Percentiles rank a stretch among this genome's conserved stretches.
Evolutionary conservation across 2,888 invertebrate species (phyloP).

Genomic region (Agonopterix heracliana): DNA sequence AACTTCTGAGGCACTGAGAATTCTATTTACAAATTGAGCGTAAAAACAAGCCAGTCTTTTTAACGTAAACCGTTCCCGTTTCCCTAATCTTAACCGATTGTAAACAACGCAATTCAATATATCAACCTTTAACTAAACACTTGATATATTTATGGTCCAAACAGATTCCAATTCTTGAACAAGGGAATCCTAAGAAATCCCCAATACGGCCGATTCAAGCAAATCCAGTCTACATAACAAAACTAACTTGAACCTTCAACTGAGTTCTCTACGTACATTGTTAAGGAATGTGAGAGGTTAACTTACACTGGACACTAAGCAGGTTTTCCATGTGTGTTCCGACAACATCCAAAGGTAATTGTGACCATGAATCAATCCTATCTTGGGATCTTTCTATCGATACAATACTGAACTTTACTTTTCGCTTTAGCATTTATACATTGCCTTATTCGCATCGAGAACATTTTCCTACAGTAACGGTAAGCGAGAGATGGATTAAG

Average conservation of each 20-base stretch:
- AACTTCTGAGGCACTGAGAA: too few species aligned
- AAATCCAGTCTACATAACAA: conserved; percentile 39
- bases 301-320: conserved; percentile 26
- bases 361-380: conserved; percentile 70
- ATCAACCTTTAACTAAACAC: conserved; percentile 43
- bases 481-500: too few species aligned
- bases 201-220: conserved; percentile 36
- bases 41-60: too few species aligned
- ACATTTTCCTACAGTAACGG: too few species aligned
- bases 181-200: conserved; percentile 44
- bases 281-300: conserved; percentile 23
- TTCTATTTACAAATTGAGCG: neutral
- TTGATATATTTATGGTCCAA: conserved; percentile 51
- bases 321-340: conserved; percentile 38
- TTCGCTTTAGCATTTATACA: conserved; percentile 27
- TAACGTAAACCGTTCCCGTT: neutral
- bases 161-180: conserved; percentile 43
- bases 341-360: conserved; percentile 66
- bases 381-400: conserved; percentile 46
- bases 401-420: conserved; percentile 26
- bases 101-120: conserved; percentile 3
- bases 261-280: neutral
- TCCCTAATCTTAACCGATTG: neutral
- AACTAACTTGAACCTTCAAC: conserved; percentile 15
- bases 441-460: conserved; percentile 18